phyloP scores from a whole-genome alignment of 2,888 invertebrate genomes.

The Sepiola atlantica region DNA sequence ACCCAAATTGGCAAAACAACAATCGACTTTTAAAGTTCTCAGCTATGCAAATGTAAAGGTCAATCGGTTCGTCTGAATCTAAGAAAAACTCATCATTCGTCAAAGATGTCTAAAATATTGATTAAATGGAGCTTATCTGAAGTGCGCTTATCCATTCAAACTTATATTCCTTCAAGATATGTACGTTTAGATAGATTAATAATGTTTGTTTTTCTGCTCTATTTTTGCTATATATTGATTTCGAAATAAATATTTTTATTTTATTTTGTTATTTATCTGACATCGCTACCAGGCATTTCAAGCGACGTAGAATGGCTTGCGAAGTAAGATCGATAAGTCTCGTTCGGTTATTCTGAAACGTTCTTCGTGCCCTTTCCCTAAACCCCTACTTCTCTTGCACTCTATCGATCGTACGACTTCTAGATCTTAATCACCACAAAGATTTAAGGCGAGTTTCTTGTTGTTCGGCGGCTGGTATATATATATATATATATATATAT shows the following conservation, averaged over 20 bases:
- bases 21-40: background rate
- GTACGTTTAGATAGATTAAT: background rate
- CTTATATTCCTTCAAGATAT: background rate
- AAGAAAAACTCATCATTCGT: background rate
- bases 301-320: background rate
- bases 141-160: background rate
- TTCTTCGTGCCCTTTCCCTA: background rate
- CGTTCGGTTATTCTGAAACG: background rate
- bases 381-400: no score
- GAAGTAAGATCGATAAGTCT: background rate
- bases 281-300: background rate
- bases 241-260: no score
- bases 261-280: background rate
- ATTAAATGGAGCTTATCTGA: background rate
- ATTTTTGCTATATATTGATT: no score
- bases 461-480: no score
- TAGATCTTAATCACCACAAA: background rate
- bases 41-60: background rate
- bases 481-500: no score
- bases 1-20: background rate
- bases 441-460: no score
- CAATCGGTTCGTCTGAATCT: background rate
- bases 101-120: background rate
- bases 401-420: background rate
- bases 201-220: background rate